Percentiles rank a stretch among this genome's conserved stretches.
phyloP scores from a whole-genome alignment of 2,888 invertebrate genomes.

The Rugalucina vietnamica region DNA sequence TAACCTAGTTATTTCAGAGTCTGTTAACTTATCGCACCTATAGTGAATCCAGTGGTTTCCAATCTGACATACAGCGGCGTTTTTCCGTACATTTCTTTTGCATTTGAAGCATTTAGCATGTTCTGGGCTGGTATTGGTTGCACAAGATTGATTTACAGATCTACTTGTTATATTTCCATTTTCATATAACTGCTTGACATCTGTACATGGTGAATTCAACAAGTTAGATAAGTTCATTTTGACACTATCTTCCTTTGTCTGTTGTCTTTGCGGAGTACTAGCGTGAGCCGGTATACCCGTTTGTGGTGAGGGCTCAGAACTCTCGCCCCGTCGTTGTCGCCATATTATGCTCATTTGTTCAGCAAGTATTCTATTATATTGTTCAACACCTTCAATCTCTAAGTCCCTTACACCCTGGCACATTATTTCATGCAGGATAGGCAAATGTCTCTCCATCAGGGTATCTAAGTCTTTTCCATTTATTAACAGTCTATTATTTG shows the following conservation, averaged over 20 bases:
- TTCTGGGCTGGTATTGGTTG: too few species aligned
- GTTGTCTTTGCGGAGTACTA: too few species aligned
- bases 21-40: neutral
- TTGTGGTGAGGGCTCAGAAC: too few species aligned
- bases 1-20: neutral
- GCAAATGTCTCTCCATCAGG: neutral
- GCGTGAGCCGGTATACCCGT: too few species aligned
- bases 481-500: neutral
- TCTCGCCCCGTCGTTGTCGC: neutral
- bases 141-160: too few species aligned
- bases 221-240: too few species aligned
- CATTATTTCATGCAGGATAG: neutral
- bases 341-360: neutral
- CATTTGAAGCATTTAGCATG: neutral
- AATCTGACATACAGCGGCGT: neutral
- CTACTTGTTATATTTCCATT: too few species aligned
- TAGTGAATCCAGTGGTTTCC: neutral
- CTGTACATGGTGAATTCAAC: too few species aligned
- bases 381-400: neutral
- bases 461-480: neutral
- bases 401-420: neutral
- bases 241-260: too few species aligned
- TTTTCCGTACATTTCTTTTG: neutral
- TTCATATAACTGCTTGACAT: too few species aligned
- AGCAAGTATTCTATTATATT: neutral